Evolutionary conservation across 1,140 invertebrate genomes (phyloP).

Genomic region (Caerostris darwini): DNA sequence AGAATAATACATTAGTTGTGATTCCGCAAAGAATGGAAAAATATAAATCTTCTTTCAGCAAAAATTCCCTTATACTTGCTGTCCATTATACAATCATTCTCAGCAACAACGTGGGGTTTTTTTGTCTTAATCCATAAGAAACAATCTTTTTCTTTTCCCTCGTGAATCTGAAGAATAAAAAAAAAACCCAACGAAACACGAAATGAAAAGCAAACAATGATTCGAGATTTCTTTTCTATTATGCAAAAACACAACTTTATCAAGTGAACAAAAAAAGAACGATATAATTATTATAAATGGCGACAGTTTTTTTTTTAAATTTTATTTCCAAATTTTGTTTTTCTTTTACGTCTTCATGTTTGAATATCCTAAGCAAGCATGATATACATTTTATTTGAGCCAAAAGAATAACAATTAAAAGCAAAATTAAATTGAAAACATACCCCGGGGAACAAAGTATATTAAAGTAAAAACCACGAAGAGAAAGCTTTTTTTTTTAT

Average conservation of each 20-base stretch:
- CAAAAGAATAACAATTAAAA: constrained; percentile 56
- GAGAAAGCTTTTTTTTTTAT: neutral
- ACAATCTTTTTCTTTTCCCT: neutral
- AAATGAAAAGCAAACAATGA: neutral
- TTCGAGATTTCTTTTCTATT: neutral
- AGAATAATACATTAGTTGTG: neutral
- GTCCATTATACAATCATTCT: neutral
- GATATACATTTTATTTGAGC: constrained; percentile 19
- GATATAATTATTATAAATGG: constrained; percentile 43
- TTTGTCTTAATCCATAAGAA: neutral
- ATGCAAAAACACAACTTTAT: neutral
- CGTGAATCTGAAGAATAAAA: neutral
- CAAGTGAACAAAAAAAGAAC: neutral
- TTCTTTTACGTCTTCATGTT: neutral
- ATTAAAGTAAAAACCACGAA: constrained; percentile 7
- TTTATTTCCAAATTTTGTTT: no score
- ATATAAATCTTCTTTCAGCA: neutral
- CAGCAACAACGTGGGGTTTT: neutral
- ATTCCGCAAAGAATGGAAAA: neutral
- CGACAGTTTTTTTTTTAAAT: neutral
- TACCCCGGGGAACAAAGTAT: neutral
- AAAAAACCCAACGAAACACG: neutral
- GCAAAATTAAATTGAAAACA: constrained; percentile 62
- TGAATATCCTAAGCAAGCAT: neutral
- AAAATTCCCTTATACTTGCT: neutral